Evolutionary conservation across 2,888 invertebrate genomes (phyloP), one percentile per base, ranked within the genome.

Genomic region (Stenodema calcarata): DNA sequence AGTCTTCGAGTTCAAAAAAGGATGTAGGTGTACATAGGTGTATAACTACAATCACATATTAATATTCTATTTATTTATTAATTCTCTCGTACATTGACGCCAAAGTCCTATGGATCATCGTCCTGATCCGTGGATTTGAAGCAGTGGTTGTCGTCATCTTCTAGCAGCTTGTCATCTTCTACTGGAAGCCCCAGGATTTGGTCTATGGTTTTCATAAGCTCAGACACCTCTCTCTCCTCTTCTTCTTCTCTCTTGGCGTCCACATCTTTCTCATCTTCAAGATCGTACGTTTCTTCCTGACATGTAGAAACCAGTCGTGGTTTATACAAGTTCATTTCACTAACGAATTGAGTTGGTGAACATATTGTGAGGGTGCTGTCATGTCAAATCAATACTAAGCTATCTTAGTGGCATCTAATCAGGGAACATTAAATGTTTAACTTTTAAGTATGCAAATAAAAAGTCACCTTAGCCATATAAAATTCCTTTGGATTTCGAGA

Each of bases 151-250:
- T 73, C 84, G 12, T 84, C 84, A n/a, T 70, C 84, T 18, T 84
- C 84, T 0, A 47, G 23, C 18, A 84, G 73, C 30, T 84, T 18
- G 18, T 84, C 84, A 18, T 84, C 84, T 70, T 47, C 73, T 7
- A 75, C 75, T 7, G 70, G 42, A 9, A 84, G 7, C 12, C 28
- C 44, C n/a, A 84, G 44, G 18, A 84, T 84, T 27, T 47, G 14
- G 35, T 84, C 84, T 14, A 84, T 73, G 41, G 41, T 84, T 18
- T 84, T 84, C 84, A 84, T 84, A 9, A 84, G 47, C 35, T 16
- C 73, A n/a, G 50, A 42, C 12, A 73, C 84, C 16, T 70, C 35
- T 35, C n/a, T 84, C 30, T 84, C 84, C 6, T 84, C 84, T 9
- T 84, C 75, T 27, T 84, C 84, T 44, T 84, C 84, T 47, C 41